These are phyloP conservation scores for Drosophila kurseongensis DNA, from an alignment of 1,140 invertebrate species.

Conservation along the genomic window DNA sequence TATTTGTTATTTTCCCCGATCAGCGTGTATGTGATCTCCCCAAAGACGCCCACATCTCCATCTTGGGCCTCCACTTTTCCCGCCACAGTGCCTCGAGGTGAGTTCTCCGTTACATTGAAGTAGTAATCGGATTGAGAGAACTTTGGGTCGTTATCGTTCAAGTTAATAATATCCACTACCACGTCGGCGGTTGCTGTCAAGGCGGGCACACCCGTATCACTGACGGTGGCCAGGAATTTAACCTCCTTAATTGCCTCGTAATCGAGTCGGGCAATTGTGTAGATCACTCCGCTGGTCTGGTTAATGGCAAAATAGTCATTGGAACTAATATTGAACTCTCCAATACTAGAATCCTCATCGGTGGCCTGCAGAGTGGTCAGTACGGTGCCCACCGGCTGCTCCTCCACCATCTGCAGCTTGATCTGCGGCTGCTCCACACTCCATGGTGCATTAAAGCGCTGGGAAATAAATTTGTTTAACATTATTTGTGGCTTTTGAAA, in stretches of 20 bases:
- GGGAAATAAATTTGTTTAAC: neutral
- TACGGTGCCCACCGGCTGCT: conserved; percentile 92
- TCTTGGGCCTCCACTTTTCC: conserved; percentile 90
- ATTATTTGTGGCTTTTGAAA: conserved; percentile 11
- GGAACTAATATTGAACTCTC: conserved; percentile 86
- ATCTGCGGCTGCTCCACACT: conserved; percentile 89
- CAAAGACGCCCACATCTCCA: conserved; percentile 90
- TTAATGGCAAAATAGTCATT: conserved; percentile 92
- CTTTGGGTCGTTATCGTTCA: conserved; percentile 94
- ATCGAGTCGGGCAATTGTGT: conserved; percentile 91
- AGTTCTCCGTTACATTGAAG: conserved; percentile 90
- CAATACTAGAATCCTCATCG: conserved; percentile 93
- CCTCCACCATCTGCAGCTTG: conserved; percentile 91
- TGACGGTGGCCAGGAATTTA: conserved; percentile 92
- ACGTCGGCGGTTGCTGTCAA: conserved; percentile 90
- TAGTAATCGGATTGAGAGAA: conserved; percentile 90
- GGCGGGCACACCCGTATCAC: conserved; percentile 92
- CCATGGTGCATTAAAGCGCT: conserved; percentile 89
- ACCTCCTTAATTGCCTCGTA: conserved; percentile 91
- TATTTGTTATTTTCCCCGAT: conserved; percentile 89
- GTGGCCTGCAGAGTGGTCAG: conserved; percentile 92
- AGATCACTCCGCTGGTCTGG: conserved; percentile 91
- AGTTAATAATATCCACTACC: conserved; percentile 91
- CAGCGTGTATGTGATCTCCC: conserved; percentile 91
- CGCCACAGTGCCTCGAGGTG: conserved; percentile 88